phyloP scores from a whole-genome alignment of 2,888 invertebrate species.

The Lapara coniferarum region DNA sequence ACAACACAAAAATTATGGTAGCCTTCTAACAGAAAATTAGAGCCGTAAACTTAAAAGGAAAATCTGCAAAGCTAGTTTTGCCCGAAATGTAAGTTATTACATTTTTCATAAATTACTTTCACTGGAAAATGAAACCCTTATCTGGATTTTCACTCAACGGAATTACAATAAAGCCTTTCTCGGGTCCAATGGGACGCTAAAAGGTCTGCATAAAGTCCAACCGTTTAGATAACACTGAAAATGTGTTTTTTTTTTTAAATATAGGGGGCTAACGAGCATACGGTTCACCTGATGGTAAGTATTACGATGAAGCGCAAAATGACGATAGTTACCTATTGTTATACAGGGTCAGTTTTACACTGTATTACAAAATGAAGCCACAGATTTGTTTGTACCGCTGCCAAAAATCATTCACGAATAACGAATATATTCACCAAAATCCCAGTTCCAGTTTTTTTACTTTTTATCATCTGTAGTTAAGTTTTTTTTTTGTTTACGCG shows the following conservation, averaged over 20 bases:
- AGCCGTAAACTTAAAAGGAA: background rate
- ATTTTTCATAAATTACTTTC: background rate
- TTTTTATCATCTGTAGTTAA: no score
- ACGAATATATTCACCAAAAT: no score
- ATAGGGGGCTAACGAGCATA: no score
- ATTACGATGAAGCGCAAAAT: no score
- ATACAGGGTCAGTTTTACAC: no score
- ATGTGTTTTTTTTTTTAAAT: constrained; percentile 23
- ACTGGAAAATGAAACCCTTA: constrained; percentile 29
- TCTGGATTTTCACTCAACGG: constrained; percentile 35
- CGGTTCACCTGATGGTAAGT: no score
- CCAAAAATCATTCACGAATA: no score
- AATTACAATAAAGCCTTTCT: constrained; percentile 36
- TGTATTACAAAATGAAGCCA: no score
- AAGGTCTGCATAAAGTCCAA: constrained; percentile 16
- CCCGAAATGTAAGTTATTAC: background rate
- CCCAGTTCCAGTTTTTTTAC: no score
- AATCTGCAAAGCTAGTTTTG: background rate
- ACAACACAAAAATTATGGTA: background rate
- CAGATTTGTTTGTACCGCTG: no score
- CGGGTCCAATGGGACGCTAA: constrained; percentile 31
- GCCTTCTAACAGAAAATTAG: background rate
- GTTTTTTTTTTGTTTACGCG: no score
- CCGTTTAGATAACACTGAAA: constrained; percentile 27
- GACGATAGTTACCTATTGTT: no score